A percentile compares a stretch with the other conserved stretches of the same genome.
Conservation (phyloP, 2,113 vertebrate species). For the Apeltes quadracus region DNA sequence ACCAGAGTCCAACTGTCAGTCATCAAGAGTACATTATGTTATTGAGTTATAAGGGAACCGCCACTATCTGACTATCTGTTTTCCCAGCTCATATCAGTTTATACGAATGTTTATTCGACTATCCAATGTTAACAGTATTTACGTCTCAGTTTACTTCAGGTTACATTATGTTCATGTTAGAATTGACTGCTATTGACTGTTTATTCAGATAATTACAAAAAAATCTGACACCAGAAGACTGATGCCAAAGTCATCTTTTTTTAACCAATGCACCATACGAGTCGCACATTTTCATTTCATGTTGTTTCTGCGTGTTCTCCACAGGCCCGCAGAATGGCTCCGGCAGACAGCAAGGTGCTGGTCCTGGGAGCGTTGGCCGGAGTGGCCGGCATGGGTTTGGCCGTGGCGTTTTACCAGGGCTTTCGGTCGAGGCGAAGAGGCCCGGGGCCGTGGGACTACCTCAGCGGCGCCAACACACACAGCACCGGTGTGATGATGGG, state of each 20-base stretch:
- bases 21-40: not conserved
- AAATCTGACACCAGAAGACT: not conserved
- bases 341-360: slow-evolving; percentile 83
- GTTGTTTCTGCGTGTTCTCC: slow-evolving; percentile 9
- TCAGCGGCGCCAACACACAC: slow-evolving; percentile 51
- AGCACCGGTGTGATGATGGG: slow-evolving; percentile 41
- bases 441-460: slow-evolving; percentile 21
- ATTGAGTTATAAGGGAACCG: not conserved
- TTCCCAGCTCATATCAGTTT: not conserved
- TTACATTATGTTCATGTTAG: not conserved
- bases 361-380: slow-evolving; percentile 88
- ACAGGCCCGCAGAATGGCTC: slow-evolving; percentile 82
- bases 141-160: not conserved
- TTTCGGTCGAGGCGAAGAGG: slow-evolving; percentile 53
- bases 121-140: too few species aligned
- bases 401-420: slow-evolving; percentile 82
- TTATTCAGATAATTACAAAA: not conserved
- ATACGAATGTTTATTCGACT: not conserved
- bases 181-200: not conserved
- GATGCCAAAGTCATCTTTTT: too few species aligned
- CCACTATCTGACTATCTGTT: not conserved
- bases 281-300: not conserved
- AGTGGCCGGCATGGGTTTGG: slow-evolving; percentile 87
- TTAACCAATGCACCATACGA: too few species aligned
- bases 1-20: not conserved